Evolutionary conservation across 23 tunicate species (phyloP), one percentile per base, ranked within the genome.

Genomic region (Halocynthia roretzi): DNA sequence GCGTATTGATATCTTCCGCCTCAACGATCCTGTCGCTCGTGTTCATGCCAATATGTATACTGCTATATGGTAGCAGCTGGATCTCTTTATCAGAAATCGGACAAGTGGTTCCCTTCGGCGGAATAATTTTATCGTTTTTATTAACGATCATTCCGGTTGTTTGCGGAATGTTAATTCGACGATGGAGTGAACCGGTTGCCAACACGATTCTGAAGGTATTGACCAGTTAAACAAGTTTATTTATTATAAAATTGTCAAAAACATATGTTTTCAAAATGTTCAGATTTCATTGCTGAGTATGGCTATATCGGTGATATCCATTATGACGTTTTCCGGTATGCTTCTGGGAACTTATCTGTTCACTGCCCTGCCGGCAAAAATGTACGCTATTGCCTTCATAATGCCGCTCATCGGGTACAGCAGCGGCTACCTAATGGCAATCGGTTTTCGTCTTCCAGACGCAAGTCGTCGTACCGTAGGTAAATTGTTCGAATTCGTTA

Each of bases 381-480:
- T 76, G 7, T 87, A 87, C 72, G 82, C 70, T 22, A 87, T 87
- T 50, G 93, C 93, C 5, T 17, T 87, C 50, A 66, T 87, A 21
- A 77, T 82, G 80, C 94, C 94, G 23, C 52, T 87, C 5, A 65
- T 87, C 52, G 94, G 94, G 7, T 87, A 87, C 67, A 86, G 75
- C 10, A 54, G 77, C 0, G 94, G 94, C 7, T 87, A 87, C 57
- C 50, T 82, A 44, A 56, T 80, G 63, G 94, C 94, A 5, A 76
- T 82, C 10, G 78, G 82, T 0, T 81, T 87, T 60, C 40, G 86
- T 19, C 82, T 87, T 10, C 86, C 93, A 6, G 93, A 87, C 70
- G 84, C 84, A n/a, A 87, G 93, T 70, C 68, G 81, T 14, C 53
- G 93, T 51, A 87, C 93, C 9, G 86, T 87, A 10, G 91, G 91